phyloP scores from a whole-genome alignment of 2,113 vertebrate species.

The Australoheros scitulus region DNA sequence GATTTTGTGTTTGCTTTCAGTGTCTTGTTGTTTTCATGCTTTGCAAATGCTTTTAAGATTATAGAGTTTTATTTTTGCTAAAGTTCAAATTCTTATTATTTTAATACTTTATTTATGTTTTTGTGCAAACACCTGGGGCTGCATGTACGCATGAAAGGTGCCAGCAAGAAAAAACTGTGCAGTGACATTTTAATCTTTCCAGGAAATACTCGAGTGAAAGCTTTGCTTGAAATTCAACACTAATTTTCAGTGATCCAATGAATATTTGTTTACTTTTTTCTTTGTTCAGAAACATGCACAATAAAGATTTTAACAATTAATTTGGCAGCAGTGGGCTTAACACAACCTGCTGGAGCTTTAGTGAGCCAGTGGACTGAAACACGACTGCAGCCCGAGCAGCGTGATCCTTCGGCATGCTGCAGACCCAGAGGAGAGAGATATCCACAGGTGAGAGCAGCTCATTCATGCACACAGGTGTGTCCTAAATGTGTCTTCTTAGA shows the following conservation, averaged over 20 bases:
- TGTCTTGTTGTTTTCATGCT: background rate
- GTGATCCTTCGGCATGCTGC: background rate
- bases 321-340: accelerated
- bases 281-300: background rate
- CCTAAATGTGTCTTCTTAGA: background rate
- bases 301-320: background rate
- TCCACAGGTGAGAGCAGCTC: accelerated
- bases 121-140: too few relatives aligned
- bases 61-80: too few relatives aligned
- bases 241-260: background rate
- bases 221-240: background rate
- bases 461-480: background rate
- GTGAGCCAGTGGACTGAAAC: background rate
- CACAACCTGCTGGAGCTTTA: background rate
- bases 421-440: accelerated
- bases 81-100: background rate
- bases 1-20: background rate
- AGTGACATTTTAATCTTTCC: background rate
- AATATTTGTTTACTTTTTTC: background rate
- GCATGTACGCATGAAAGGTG: background rate
- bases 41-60: background rate
- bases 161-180: too few relatives aligned
- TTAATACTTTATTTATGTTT: too few relatives aligned
- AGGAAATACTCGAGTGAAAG: background rate
- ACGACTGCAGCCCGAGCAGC: background rate